These are phyloP conservation scores for Archivesica marissinica DNA, from an alignment of 1,140 invertebrate genomes.

Conservation along the genomic window DNA sequence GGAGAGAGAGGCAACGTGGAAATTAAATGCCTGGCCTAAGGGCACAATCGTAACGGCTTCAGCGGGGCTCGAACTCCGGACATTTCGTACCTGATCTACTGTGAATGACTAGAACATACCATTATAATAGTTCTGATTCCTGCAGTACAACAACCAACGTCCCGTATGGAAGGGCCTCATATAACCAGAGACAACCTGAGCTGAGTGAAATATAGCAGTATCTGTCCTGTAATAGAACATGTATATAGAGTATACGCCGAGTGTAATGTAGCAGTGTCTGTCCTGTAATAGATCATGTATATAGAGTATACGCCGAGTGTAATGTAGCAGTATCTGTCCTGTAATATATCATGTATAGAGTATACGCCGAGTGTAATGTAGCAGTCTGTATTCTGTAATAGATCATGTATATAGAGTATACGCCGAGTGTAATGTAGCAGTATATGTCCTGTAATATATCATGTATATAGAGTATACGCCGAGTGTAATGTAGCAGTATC, in stretches of 20 bases:
- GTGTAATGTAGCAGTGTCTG: no score
- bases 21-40: not conserved
- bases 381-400: not conserved
- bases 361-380: not conserved
- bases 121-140: not conserved
- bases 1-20: not conserved
- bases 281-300: no score
- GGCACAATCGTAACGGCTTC: not conserved
- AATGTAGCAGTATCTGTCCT: not conserved
- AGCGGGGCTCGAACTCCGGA: no score
- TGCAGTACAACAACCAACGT: conserved; percentile 24
- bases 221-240: not conserved
- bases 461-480: no score
- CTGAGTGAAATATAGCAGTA: not conserved
- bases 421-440: no score
- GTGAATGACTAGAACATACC: not conserved
- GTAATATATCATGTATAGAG: not conserved
- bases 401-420: not conserved
- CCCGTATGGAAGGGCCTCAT: not conserved
- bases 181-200: not conserved
- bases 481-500: no score
- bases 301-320: no score
- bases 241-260: not conserved
- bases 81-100: not conserved
- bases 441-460: no score